Evolutionary conservation across 2,113 vertebrate genomes (phyloP).

Genomic region (Zosterops japonicus): DNA sequence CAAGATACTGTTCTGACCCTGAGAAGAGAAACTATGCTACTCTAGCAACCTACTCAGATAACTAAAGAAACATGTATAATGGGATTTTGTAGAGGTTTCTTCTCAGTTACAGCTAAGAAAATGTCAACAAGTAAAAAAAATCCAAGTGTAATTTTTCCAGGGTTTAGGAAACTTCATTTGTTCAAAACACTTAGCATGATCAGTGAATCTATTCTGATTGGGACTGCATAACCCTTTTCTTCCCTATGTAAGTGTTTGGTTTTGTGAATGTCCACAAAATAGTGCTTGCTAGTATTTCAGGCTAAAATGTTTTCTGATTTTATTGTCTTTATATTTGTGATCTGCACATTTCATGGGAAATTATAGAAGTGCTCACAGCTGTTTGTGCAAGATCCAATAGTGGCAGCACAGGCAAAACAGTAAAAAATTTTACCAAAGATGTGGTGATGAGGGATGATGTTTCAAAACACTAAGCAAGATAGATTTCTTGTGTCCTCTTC

Average conservation of each 20-base stretch:
- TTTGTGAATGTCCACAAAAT: neutral
- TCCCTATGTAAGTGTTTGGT: neutral
- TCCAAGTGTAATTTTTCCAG: neutral
- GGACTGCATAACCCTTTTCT: neutral
- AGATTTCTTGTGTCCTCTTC: neutral
- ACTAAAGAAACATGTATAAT: neutral
- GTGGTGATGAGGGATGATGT: neutral
- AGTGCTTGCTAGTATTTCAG: neutral
- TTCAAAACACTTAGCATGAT: neutral
- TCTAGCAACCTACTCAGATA: neutral
- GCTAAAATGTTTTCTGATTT: neutral
- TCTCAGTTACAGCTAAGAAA: neutral
- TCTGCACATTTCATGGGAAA: neutral
- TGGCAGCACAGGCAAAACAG: neutral
- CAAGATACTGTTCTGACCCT: neutral
- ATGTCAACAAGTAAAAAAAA: neutral
- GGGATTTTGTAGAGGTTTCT: neutral
- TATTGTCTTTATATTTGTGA: neutral
- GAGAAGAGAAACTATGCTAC: neutral
- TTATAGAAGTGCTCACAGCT: neutral
- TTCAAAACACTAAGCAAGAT: neutral
- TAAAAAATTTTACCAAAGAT: neutral
- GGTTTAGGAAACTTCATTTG: neutral
- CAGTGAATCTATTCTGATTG: neutral
- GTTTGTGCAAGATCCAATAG: neutral